A percentile compares a stretch with the other conserved stretches of the same genome.
These are phyloP conservation scores for Eulimnadia texana DNA, from an alignment of 1,140 invertebrate genomes.

Conservation along the genomic window DNA sequence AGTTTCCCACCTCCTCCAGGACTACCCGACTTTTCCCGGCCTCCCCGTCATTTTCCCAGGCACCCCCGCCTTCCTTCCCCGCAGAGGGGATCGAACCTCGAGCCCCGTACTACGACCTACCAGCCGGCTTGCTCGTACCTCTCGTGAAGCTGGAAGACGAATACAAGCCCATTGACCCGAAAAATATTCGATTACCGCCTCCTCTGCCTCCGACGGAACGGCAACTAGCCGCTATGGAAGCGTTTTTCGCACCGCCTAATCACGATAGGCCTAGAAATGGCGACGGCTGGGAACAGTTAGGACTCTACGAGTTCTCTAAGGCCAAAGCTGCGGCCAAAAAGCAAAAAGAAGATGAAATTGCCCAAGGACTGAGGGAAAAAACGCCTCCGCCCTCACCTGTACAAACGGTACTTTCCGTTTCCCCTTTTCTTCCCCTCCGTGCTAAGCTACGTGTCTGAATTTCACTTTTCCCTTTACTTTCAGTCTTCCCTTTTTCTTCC, in stretches of 20 bases:
- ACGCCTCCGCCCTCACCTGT: slow-evolving; percentile 29
- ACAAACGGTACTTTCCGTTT: background rate
- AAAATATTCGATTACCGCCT: slow-evolving; percentile 74
- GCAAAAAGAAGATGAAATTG: slow-evolving; percentile 71
- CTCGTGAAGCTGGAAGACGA: slow-evolving; percentile 84
- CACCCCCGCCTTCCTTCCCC: slow-evolving; percentile 19
- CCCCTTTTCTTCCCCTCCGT: too few species aligned
- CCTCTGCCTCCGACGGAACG: slow-evolving; percentile 85
- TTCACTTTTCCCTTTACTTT: too few species aligned
- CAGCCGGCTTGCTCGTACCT: slow-evolving; percentile 87
- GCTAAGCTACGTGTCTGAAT: too few species aligned
- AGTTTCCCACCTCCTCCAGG: slow-evolving; percentile 18
- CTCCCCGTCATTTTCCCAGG: slow-evolving; percentile 59
- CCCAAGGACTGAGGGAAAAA: slow-evolving; percentile 46
- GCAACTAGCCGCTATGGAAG: slow-evolving; percentile 78
- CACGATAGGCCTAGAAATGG: slow-evolving; percentile 87
- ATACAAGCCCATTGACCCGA: slow-evolving; percentile 79
- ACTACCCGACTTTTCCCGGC: slow-evolving; percentile 52
- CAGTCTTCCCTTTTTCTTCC: too few species aligned
- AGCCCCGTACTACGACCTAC: slow-evolving; percentile 89
- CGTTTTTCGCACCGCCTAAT: slow-evolving; percentile 83
- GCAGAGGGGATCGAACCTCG: slow-evolving; percentile 59
- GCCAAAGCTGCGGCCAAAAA: slow-evolving; percentile 82
- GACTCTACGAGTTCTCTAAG: slow-evolving; percentile 93
- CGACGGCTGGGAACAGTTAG: slow-evolving; percentile 88